phyloP scores from a whole-genome alignment of 2,888 invertebrate species.

The Yponomeuta malinellus region DNA sequence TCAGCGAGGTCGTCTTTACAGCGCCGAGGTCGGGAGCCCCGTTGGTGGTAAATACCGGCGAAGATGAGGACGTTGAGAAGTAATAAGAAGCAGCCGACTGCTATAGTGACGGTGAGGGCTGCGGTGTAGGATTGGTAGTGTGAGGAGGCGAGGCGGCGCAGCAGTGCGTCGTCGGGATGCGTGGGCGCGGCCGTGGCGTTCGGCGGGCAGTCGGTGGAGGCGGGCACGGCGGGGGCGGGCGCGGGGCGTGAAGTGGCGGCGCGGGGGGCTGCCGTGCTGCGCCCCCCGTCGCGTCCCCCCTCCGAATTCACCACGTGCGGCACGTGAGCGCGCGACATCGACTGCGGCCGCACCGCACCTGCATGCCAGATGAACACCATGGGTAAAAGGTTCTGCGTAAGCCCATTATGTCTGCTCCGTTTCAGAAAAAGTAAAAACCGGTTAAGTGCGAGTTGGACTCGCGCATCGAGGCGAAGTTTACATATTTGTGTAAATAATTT shows the following conservation, averaged over 20 bases:
- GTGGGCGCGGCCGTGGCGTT: conserved; percentile 68
- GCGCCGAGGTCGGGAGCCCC: conserved; percentile 82
- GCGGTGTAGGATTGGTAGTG: conserved; percentile 93
- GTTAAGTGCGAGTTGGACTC: too few species aligned
- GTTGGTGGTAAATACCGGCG: conserved; percentile 91
- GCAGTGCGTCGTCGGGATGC: conserved; percentile 80
- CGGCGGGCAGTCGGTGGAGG: conserved; percentile 85
- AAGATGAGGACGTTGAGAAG: conserved; percentile 90
- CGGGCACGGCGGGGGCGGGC: conserved; percentile 56
- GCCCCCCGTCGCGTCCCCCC: conserved; percentile 39
- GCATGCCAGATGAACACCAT: conserved; percentile 19
- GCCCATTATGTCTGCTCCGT: neutral
- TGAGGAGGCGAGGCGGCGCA: conserved; percentile 85
- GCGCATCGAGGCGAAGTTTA: too few species aligned
- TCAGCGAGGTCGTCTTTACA: conserved; percentile 86
- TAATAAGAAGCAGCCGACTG: conserved; percentile 88
- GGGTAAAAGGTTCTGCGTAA: neutral
- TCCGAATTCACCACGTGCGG: conserved; percentile 72
- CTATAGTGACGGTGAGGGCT: conserved; percentile 90
- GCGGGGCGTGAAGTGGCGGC: conserved; percentile 59
- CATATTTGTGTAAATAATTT: too few species aligned
- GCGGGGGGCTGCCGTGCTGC: conserved; percentile 60
- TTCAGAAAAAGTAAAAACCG: neutral
- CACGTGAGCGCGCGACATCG: conserved; percentile 79
- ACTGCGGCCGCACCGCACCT: conserved; percentile 87